phyloP scores from a whole-genome alignment of 2,888 invertebrate genomes.

The Caprella mutica region DNA sequence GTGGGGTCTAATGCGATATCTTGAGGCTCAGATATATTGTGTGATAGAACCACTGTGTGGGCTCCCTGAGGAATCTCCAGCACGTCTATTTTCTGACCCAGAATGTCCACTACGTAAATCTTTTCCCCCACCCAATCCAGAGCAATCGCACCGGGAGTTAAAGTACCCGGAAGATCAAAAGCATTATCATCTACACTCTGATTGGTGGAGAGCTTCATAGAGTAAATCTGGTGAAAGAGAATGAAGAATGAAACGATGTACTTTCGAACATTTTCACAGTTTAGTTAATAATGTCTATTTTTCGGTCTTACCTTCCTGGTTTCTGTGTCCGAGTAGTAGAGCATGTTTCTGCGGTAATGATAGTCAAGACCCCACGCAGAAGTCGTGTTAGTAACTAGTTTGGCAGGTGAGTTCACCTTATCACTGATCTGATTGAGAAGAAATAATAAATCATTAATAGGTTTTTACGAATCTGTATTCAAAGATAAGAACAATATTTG shows the following conservation, averaged over 20 bases:
- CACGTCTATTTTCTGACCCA: constrained; percentile 87
- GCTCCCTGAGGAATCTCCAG: constrained; percentile 74
- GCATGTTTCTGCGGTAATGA: constrained; percentile 59
- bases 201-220: constrained; percentile 19
- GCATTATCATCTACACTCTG: constrained; percentile 44
- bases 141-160: constrained; percentile 81
- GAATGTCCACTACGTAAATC: constrained; percentile 82
- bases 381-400: constrained; percentile 63
- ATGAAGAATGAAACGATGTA: too few species aligned
- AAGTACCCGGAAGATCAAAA: constrained; percentile 66
- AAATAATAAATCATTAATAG: too few species aligned
- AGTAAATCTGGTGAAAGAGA: constrained; percentile 18
- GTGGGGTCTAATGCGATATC: constrained; percentile 90
- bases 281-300: not conserved
- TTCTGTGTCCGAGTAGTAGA: constrained; percentile 84
- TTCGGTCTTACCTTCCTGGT: constrained; percentile 45
- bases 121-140: constrained; percentile 96
- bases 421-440: constrained; percentile 14
- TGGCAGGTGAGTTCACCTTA: constrained; percentile 10
- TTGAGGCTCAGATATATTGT: constrained; percentile 78
- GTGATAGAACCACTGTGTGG: constrained; percentile 82
- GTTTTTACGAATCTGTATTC: too few species aligned
- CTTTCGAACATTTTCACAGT: too few species aligned
- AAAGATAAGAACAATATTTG: not conserved
- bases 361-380: constrained; percentile 76